Evolutionary conservation across 1,140 invertebrate genomes (phyloP), one percentile per base, ranked within the genome.

Genomic region (Parasteatoda tepidariorum): DNA sequence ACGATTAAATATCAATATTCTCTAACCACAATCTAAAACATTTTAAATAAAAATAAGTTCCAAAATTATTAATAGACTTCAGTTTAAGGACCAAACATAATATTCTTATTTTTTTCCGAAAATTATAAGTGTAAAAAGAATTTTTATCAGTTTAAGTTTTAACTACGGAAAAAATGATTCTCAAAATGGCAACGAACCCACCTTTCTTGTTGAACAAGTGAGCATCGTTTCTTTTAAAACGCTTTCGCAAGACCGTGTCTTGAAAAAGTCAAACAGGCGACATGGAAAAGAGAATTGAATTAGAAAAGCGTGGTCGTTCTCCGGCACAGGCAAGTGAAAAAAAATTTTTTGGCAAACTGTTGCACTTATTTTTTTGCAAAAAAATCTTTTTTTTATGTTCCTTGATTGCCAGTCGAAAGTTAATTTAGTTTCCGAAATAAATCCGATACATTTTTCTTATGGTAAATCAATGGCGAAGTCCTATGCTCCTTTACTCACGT

Each of bases 251-350:
- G 78, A 68, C 55, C 59, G 38, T 48, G 38, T 48, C 9, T 48
- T 13, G 38, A 57, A 57, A 79, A 81, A 82, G 55, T 82, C 9
- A 18, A 2, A 48, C 9, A 66, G 78, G 78, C 67, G 68, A 82
- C 78, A 97, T 97, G 95, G 95, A 97, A 91, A 97, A 97, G 88
- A 92, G 96, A 90, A 94, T 97, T 92, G 93, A 95, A 88, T 92
- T 97, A 87, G 95, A 97, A 90, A 94, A 94, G 90, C 91, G 95
- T 87, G 95, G 95, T 89, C 93, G 92, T 88, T 93, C 92, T 88
- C 93, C 95, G 85, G 93, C 92, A 88, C 92, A 95, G 91, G 96
- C 97, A 92, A 61, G n/a, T n/a, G n/a, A 41, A 33, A 13, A 13
- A 48, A 48, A 13, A 48, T 73, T 54, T 41, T 83, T 70, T 22